Evolutionary conservation across 2,797 vertebrate species (phyloP).

Genomic region (Paguma larvata): DNA sequence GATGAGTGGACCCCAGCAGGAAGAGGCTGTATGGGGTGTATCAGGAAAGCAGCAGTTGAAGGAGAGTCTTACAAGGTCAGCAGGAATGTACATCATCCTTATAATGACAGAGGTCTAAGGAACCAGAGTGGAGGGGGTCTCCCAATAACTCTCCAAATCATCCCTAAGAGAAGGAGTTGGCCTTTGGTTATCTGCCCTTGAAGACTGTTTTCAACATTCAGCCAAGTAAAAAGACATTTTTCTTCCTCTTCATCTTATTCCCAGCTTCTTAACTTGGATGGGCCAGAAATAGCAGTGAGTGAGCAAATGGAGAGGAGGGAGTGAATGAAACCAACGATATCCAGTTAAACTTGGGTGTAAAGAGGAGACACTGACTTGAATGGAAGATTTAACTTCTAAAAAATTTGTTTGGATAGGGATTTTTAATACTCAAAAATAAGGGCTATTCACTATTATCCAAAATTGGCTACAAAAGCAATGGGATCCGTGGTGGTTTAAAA

Average conservation of each 20-base stretch:
- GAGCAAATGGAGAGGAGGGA: neutral
- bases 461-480: neutral
- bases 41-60: conserved; percentile 33
- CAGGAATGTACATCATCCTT: neutral
- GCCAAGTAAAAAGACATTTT: conserved; percentile 12
- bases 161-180: neutral
- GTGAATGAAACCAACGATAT: neutral
- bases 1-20: neutral
- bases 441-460: neutral
- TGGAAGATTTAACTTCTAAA: neutral
- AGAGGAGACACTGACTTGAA: neutral
- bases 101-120: neutral
- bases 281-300: neutral
- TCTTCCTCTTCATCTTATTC: conserved; percentile 40
- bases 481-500: neutral
- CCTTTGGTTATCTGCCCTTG: neutral
- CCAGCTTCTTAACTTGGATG: neutral
- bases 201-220: conserved; percentile 11
- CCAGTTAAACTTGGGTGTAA: neutral
- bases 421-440: conserved; percentile 37
- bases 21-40: neutral
- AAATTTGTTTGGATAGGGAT: neutral
- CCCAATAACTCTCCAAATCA: conserved; percentile 34
- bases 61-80: neutral
- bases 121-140: neutral